A percentile compares a stretch with the other conserved stretches of the same genome.
Evolutionary conservation across 1,140 invertebrate genomes (phyloP).

Genomic region (Oryzaephilus surinamensis): DNA sequence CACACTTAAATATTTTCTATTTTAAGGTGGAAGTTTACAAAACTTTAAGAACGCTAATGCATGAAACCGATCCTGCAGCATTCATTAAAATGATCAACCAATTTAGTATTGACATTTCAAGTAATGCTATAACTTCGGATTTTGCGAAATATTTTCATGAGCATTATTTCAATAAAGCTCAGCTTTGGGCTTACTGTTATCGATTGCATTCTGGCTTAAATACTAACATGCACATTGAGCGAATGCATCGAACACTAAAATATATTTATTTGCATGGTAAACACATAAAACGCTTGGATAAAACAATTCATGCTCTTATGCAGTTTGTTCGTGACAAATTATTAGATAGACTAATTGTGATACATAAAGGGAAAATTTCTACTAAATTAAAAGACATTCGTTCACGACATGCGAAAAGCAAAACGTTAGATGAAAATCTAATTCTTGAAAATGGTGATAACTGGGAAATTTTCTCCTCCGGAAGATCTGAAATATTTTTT

Average conservation of each 20-base stretch:
- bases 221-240: constrained; percentile 8
- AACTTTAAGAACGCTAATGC: constrained; percentile 6
- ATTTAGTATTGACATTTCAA: not conserved
- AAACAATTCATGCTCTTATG: constrained; percentile 7
- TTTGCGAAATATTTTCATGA: constrained; percentile 8
- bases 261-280: constrained; percentile 11
- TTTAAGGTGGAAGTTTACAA: constrained; percentile 10
- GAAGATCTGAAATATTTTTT: constrained; percentile 5
- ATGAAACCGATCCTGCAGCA: constrained; percentile 5
- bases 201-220: constrained; percentile 5
- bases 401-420: not conserved
- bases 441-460: not conserved
- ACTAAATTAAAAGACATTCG: constrained; percentile 4
- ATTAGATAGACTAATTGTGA: constrained; percentile 4
- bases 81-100: not conserved
- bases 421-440: not conserved
- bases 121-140: constrained; percentile 5
- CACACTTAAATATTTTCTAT: not conserved
- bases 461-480: constrained; percentile 8
- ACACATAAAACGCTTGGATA: constrained; percentile 8
- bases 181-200: constrained; percentile 5
- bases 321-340: constrained; percentile 12
- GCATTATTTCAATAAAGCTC: not conserved
- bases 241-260: constrained; percentile 14
- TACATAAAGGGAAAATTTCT: constrained; percentile 7